Evolutionary conservation across 2,113 vertebrate species (phyloP).

Genomic region (Glaucomys volans): DNA sequence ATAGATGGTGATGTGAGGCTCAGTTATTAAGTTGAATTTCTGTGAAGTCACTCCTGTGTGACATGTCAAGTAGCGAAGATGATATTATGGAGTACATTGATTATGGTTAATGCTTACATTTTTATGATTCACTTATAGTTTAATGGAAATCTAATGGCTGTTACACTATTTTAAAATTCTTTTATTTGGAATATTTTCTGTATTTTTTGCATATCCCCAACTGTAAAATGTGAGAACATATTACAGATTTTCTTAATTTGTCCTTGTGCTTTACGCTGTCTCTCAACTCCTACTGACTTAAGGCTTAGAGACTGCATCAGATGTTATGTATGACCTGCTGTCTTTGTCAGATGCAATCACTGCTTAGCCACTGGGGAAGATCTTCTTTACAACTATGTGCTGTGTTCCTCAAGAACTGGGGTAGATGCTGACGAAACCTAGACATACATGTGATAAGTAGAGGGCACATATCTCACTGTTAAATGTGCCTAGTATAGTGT

Average conservation of each 20-base stretch:
- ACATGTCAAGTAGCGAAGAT: neutral
- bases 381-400: neutral
- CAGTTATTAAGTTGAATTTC: neutral
- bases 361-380: neutral
- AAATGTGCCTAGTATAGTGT: neutral
- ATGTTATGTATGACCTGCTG: neutral
- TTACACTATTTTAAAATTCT: neutral
- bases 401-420: neutral
- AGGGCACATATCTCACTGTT: neutral
- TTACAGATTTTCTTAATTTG: neutral
- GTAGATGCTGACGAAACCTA: neutral
- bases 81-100: neutral
- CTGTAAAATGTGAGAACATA: neutral
- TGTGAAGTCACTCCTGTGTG: neutral
- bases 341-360: neutral
- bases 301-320: neutral
- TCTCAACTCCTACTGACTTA: neutral
- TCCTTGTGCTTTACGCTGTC: neutral
- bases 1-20: neutral
- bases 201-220: neutral
- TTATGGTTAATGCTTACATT: neutral
- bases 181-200: constrained; percentile 33
- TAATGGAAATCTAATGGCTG: constrained; percentile 31
- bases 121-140: constrained; percentile 42
- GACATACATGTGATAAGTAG: neutral